A percentile compares a stretch with the other conserved stretches of the same genome.
Evolutionary conservation across 2,797 vertebrate species (phyloP).

Genomic region (Aplochiton taeniatus): DNA sequence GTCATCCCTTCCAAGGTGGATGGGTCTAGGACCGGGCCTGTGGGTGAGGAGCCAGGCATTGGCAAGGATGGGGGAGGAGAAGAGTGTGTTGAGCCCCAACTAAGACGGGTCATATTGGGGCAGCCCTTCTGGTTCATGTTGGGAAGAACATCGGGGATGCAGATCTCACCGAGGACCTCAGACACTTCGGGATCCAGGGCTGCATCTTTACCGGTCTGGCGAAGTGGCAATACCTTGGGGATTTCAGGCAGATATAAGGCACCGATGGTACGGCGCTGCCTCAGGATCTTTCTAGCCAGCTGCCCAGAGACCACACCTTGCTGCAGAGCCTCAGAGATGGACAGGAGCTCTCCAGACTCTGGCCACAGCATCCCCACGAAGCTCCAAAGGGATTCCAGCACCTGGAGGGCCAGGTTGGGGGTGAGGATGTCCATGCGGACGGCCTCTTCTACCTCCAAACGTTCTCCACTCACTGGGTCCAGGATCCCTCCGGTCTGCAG

Average conservation of each 20-base stretch:
- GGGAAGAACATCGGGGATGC: constrained; percentile 82
- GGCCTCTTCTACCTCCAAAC: constrained; percentile 84
- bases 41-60: constrained; percentile 33
- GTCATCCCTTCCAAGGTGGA: constrained; percentile 37
- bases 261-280: constrained; percentile 76
- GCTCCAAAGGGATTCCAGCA: constrained; percentile 84
- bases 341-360: constrained; percentile 86
- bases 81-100: constrained; percentile 58
- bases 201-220: constrained; percentile 65
- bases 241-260: constrained; percentile 84
- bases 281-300: constrained; percentile 77
- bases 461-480: constrained; percentile 78
- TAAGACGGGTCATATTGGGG: constrained; percentile 58
- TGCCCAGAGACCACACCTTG: constrained; percentile 85
- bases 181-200: constrained; percentile 55
- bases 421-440: constrained; percentile 81
- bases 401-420: constrained; percentile 78
- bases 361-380: constrained; percentile 89
- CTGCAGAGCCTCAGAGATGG: constrained; percentile 82
- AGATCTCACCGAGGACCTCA: constrained; percentile 70
- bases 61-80: constrained; percentile 47
- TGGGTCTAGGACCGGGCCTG: constrained; percentile 39
- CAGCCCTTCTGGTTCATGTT: constrained; percentile 64
- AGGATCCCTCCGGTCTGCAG: constrained; percentile 87
- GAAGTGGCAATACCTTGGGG: constrained; percentile 79